phyloP scores from a whole-genome alignment of 2,888 invertebrate species.

The Yponomeuta evonymella region DNA sequence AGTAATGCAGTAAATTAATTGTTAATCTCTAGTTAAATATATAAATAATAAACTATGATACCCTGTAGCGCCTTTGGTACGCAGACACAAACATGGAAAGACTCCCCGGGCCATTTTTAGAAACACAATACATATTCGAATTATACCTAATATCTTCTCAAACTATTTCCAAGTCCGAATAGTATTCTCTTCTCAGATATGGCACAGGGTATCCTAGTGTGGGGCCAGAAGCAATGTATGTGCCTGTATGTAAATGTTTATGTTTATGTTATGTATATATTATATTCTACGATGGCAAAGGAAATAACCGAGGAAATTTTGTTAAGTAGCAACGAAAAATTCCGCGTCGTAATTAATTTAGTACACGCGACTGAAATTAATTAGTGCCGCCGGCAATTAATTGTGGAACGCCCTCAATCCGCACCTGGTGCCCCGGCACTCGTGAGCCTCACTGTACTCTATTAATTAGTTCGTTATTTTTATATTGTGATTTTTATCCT shows the following conservation, averaged over 20 bases:
- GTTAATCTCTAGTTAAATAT: no score
- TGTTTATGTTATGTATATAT: no score
- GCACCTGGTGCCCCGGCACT: slow-evolving; percentile 1
- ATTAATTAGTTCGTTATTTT: not conserved
- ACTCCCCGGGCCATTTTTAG: not conserved
- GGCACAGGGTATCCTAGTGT: no score
- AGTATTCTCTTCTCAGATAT: not conserved
- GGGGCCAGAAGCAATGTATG: no score
- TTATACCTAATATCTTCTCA: not conserved
- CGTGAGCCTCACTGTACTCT: not conserved
- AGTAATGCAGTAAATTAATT: no score
- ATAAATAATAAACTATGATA: no score
- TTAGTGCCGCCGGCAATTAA: slow-evolving; percentile 17
- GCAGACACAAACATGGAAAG: no score
- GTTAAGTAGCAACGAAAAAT: slow-evolving; percentile 12
- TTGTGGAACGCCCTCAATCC: slow-evolving; percentile 6
- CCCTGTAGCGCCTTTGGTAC: no score
- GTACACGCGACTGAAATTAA: slow-evolving; percentile 15
- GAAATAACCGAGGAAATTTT: slow-evolving; percentile 11
- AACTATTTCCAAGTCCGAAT: not conserved
- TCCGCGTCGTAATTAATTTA: slow-evolving; percentile 16
- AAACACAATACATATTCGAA: not conserved
- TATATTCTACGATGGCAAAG: not conserved
- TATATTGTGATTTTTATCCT: not conserved
- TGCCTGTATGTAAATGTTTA: no score